phyloP scores from a whole-genome alignment of 2,888 invertebrate species.

The Melolontha melolontha region DNA sequence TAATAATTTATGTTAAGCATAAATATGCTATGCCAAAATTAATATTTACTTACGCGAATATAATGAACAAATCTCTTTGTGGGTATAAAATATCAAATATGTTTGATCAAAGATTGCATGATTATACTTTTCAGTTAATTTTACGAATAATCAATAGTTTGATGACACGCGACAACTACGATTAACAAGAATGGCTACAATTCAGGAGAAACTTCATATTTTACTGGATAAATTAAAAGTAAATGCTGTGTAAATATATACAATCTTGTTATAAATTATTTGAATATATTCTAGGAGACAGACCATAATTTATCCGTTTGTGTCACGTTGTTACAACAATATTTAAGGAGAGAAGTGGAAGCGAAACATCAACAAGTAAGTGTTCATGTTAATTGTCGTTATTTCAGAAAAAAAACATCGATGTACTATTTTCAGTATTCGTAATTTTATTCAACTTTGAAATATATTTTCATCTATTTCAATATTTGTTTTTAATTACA shows the following conservation, averaged over 20 bases:
- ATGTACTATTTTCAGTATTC: background rate
- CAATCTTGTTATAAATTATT: constrained; percentile 7
- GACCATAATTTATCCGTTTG: constrained; percentile 52
- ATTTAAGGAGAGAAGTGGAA: constrained; percentile 45
- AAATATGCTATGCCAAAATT: no score
- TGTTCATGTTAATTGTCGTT: constrained; percentile 24
- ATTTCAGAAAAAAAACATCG: constrained; percentile 11
- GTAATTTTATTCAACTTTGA: background rate
- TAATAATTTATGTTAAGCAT: no score
- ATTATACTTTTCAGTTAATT: constrained; percentile 47
- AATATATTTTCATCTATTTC: background rate
- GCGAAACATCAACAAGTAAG: constrained; percentile 41
- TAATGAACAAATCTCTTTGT: background rate
- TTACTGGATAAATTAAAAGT: constrained; percentile 54
- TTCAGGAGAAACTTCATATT: constrained; percentile 50
- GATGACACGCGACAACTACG: constrained; percentile 52
- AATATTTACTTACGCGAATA: no score
- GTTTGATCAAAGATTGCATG: constrained; percentile 49
- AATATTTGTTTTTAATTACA: no score
- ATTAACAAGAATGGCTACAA: constrained; percentile 47
- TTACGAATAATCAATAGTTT: constrained; percentile 53
- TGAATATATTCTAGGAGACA: constrained; percentile 48
- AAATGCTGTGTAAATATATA: constrained; percentile 21
- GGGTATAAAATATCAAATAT: constrained; percentile 25
- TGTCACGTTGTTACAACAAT: constrained; percentile 52